Base-by-base conservation (phyloP, 2,113 vertebrate species). In the Girardinichthys multiradiatus region DNA sequence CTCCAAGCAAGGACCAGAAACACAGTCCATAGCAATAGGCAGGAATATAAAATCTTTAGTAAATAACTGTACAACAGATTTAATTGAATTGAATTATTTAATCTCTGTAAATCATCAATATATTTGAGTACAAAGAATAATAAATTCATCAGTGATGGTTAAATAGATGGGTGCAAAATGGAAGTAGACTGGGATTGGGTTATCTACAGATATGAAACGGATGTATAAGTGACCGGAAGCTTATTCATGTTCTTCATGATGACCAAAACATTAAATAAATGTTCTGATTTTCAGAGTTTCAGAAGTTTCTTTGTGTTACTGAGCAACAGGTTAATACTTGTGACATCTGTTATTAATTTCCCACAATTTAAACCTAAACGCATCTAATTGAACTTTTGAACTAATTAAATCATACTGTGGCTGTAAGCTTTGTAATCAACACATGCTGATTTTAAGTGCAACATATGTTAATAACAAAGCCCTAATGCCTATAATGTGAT, bases 361-460 rank as follows among this genome's bases (percentile, higher is more conserved):
- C 39, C 26, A 11, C 39, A 74, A 17, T 51, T 76, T 37, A 28
- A 75, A 54, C 17, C 5, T 13, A 30, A 74, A 70, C 6, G 6
- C 48, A 45, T 11, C 14, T 1, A 17, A 57, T 57, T 65, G 11
- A 26, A 67, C 74, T 78, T 76, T 70, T 21, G 2, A 45, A 35
- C n/a, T 45, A 42, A 83, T 71, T 69, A 62, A 76, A 37, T 83
- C 66, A 69, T 72, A 67, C 33, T 74, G 62, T 57, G 58, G 8
- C 19, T 61, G 27, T 39, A 67, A 68, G 61, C 64, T 74, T 35
- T 21, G 59, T 68, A 78, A 84, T 88, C 78, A 87, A 84, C 85
- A 79, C 7, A 42, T 24, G 76, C 42, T 28, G 57, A 27, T 76
- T 83, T 48, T 57, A 75, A 67, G 37, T 13, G 0, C 59, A 65